phyloP scores from a whole-genome alignment of 2,797 vertebrate species.

The Characodon lateralis region DNA sequence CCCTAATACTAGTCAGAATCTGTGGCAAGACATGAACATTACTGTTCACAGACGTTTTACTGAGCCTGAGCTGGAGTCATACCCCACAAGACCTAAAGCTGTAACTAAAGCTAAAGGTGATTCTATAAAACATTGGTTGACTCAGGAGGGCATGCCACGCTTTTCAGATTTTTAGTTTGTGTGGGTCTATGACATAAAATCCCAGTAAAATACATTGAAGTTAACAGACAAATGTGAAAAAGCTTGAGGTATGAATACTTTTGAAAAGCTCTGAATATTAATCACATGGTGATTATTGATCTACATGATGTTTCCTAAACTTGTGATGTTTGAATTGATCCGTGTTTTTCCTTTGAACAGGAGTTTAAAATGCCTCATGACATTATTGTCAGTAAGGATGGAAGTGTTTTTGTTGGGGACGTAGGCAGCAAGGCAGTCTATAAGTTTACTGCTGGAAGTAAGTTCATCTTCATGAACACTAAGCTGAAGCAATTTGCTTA shows the following conservation, averaged over 20 bases:
- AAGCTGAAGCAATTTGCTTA: neutral
- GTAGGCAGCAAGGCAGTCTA: slow-evolving; percentile 83
- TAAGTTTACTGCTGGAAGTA: slow-evolving; percentile 93
- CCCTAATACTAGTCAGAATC: too few relatives aligned
- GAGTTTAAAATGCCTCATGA: slow-evolving; percentile 94
- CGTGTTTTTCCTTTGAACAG: slow-evolving; percentile 71
- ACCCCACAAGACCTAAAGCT: too few relatives aligned
- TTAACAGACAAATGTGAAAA: neutral
- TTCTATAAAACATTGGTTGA: too few relatives aligned
- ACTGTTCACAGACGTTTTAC: too few relatives aligned
- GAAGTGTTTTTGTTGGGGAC: slow-evolving; percentile 88
- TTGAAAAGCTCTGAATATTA: neutral
- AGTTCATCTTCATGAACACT: slow-evolving; percentile 36
- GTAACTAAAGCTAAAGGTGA: too few relatives aligned
- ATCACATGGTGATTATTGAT: neutral
- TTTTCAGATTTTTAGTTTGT: neutral
- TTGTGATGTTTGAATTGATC: neutral
- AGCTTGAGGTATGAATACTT: neutral
- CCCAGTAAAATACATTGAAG: neutral
- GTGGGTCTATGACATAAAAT: neutral
- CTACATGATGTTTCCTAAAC: neutral
- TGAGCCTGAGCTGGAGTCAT: too few relatives aligned
- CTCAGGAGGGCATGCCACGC: too few relatives aligned
- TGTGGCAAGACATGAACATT: too few relatives aligned
- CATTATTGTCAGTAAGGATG: slow-evolving; percentile 84